Percentiles rank a stretch among this genome's conserved stretches.
Conservation (phyloP, 2,113 vertebrate species). For the Ahaetulla prasina region DNA sequence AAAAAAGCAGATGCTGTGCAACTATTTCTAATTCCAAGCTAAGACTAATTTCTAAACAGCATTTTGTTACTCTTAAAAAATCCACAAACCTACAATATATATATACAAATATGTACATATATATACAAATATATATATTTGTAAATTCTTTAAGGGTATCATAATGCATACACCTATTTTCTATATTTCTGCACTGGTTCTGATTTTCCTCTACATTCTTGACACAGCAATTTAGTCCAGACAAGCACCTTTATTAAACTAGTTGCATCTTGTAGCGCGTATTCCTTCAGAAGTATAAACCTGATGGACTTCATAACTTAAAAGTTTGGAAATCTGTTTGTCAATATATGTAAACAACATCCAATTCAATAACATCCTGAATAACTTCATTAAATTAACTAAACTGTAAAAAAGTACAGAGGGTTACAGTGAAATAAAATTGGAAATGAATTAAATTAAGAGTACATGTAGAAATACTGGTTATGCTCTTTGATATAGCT, state of each 20-base stretch:
- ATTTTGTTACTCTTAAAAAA: not conserved
- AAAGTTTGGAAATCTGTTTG: not conserved
- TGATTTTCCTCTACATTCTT: not conserved
- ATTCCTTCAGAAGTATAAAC: not conserved
- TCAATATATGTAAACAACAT: not conserved
- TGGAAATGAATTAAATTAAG: slow-evolving; percentile 3
- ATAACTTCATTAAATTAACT: not conserved
- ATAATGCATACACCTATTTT: not conserved
- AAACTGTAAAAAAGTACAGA: not conserved
- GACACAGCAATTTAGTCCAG: not conserved
- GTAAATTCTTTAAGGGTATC: not conserved
- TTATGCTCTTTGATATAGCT: not conserved
- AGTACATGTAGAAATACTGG: not conserved
- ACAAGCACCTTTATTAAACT: not conserved
- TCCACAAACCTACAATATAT: not conserved
- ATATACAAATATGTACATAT: too few relatives aligned
- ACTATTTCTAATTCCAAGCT: not conserved
- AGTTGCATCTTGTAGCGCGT: not conserved
- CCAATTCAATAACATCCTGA: not conserved
- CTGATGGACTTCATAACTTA: not conserved
- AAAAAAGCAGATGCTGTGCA: not conserved
- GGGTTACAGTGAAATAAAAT: not conserved
- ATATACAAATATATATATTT: too few relatives aligned
- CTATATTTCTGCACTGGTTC: not conserved
- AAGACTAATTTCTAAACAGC: not conserved